Evolutionary conservation across 1,140 invertebrate genomes (phyloP).

Genomic region (Cylas formicarius): DNA sequence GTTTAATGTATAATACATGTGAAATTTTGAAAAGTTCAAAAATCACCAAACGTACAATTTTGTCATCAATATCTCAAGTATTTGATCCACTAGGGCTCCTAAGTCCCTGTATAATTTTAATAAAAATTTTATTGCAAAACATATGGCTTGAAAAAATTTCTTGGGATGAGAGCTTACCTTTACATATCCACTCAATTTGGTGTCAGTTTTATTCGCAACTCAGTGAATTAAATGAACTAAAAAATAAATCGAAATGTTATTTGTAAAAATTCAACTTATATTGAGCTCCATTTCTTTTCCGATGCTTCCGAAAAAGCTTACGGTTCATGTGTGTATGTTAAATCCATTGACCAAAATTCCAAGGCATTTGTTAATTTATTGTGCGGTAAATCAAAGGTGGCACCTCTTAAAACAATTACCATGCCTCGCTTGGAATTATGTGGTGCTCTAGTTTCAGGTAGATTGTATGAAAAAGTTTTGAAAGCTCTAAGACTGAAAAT

Average conservation of each 20-base stretch:
- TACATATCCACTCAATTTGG: conserved; percentile 2
- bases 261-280: neutral
- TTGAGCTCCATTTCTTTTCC: conserved; percentile 37
- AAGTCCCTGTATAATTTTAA: too few relatives aligned
- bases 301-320: conserved; percentile 41
- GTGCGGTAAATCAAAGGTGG: conserved; percentile 3
- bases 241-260: conserved; percentile 9
- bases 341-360: neutral
- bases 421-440: conserved; percentile 18
- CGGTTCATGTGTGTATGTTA: conserved; percentile 32
- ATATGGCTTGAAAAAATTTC: conserved; percentile 9
- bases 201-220: conserved; percentile 1
- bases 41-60: too few relatives aligned
- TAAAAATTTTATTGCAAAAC: conserved; percentile 10
- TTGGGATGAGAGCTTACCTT: conserved; percentile 5
- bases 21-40: too few relatives aligned
- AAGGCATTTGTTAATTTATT: conserved; percentile 5
- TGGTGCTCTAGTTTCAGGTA: conserved; percentile 1
- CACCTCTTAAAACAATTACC: conserved; percentile 6
- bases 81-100: too few relatives aligned
- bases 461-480: conserved; percentile 1
- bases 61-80: too few relatives aligned
- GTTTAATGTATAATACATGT: too few relatives aligned
- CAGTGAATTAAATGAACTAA: conserved; percentile 5
- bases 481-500: conserved; percentile 1